Percentiles rank a stretch among this genome's conserved stretches.
Conservation (phyloP, 2,888 invertebrate species). For the Pseudoips prasinana region DNA sequence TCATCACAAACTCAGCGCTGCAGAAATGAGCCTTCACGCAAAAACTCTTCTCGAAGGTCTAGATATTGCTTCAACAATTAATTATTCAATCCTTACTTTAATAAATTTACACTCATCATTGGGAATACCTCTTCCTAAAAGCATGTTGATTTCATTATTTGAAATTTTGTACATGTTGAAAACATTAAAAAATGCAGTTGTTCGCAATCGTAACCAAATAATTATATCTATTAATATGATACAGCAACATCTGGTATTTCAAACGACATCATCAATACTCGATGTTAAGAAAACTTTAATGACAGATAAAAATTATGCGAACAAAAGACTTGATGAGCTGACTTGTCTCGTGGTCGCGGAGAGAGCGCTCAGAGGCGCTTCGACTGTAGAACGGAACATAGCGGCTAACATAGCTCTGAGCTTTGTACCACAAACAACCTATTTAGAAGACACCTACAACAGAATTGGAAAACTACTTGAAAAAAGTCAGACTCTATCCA, state of each 20-base stretch:
- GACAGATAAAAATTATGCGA: slow-evolving; percentile 84
- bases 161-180: slow-evolving; percentile 91
- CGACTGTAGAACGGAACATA: slow-evolving; percentile 84
- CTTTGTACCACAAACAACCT: slow-evolving; percentile 83
- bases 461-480: slow-evolving; percentile 83
- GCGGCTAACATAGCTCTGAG: slow-evolving; percentile 86
- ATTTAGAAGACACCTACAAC: slow-evolving; percentile 84
- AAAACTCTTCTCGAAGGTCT: slow-evolving; percentile 81
- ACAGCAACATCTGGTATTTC: slow-evolving; percentile 90
- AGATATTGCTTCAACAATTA: slow-evolving; percentile 85
- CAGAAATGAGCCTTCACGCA: slow-evolving; percentile 69
- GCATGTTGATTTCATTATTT: slow-evolving; percentile 88
- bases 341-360: slow-evolving; percentile 89
- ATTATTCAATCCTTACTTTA: slow-evolving; percentile 74
- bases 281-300: slow-evolving; percentile 86
- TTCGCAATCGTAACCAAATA: slow-evolving; percentile 85
- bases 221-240: slow-evolving; percentile 89
- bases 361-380: slow-evolving; percentile 84
- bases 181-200: slow-evolving; percentile 87
- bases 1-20: slow-evolving; percentile 61
- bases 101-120: slow-evolving; percentile 87
- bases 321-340: slow-evolving; percentile 85
- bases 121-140: slow-evolving; percentile 89
- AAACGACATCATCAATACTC: slow-evolving; percentile 85
- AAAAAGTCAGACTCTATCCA: slow-evolving; percentile 84